phyloP scores from a whole-genome alignment of 1,140 invertebrate species.

The Caenorhabditis elegans region DNA sequence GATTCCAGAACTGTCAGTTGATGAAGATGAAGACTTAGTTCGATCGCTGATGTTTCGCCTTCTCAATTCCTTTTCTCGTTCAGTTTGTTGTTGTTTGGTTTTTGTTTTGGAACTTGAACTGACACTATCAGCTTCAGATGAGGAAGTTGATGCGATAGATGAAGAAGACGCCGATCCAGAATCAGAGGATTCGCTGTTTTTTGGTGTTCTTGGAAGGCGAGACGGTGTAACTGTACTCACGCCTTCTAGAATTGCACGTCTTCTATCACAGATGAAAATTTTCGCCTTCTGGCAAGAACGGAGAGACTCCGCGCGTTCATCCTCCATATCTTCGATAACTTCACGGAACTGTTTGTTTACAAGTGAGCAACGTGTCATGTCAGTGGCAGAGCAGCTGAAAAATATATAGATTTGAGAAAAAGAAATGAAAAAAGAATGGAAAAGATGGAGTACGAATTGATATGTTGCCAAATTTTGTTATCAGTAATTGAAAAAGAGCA shows the following conservation, averaged over 20 bases:
- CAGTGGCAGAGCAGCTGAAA: slow-evolving; percentile 15
- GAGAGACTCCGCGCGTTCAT: background rate
- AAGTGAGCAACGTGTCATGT: slow-evolving; percentile 9
- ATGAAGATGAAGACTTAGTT: background rate
- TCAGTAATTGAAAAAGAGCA: background rate
- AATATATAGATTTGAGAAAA: background rate
- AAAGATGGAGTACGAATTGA: background rate
- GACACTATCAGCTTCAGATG: background rate
- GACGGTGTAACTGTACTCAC: background rate
- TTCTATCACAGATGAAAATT: slow-evolving; percentile 8
- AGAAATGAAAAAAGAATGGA: background rate
- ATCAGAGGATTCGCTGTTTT: slow-evolving; percentile 2
- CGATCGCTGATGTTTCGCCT: background rate
- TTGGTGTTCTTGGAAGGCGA: background rate
- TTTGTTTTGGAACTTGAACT: background rate
- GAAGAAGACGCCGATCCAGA: background rate
- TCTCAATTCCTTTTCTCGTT: background rate
- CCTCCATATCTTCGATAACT: background rate
- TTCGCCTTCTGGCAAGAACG: background rate
- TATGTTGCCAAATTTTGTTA: background rate
- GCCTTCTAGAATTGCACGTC: background rate
- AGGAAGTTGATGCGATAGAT: background rate
- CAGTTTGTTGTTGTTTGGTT: background rate
- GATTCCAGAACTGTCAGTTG: background rate
- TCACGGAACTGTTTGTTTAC: background rate